phyloP scores from a whole-genome alignment of 2,113 vertebrate genomes.

The Tetrao urogallus region DNA sequence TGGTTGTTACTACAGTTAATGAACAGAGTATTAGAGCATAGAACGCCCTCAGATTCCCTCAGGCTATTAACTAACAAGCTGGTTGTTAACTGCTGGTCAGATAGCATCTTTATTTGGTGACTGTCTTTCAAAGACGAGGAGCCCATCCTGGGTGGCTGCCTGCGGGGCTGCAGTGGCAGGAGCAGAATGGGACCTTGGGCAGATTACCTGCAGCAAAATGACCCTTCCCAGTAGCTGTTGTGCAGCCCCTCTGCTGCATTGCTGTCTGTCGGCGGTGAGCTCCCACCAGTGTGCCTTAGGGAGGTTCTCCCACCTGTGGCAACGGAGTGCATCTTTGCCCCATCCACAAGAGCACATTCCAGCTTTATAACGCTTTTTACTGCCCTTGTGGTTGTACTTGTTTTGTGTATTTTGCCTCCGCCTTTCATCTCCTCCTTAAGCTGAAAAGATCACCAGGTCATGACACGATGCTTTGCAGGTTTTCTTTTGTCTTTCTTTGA shows the following conservation, averaged over 20 bases:
- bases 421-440: not conserved
- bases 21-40: slow-evolving; percentile 71
- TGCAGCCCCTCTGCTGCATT: not conserved
- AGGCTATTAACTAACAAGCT: slow-evolving; percentile 72
- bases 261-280: not conserved
- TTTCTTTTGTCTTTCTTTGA: not conserved
- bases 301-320: not conserved
- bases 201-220: not conserved
- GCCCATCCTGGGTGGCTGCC: not conserved
- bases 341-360: not conserved
- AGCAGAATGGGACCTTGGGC: not conserved
- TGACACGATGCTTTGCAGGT: not conserved
- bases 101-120: slow-evolving; percentile 44
- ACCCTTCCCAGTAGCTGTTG: fast-evolving
- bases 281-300: not conserved
- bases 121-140: not conserved
- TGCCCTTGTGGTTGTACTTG: not conserved
- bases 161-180: not conserved
- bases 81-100: slow-evolving; percentile 65
- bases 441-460: not conserved
- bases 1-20: slow-evolving; percentile 81
- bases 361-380: not conserved
- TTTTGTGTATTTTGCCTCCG: not conserved
- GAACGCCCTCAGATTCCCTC: slow-evolving; percentile 64
- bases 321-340: not conserved